A percentile compares a stretch with the other conserved stretches of the same genome.
These are phyloP conservation scores for Scaptomyza flava DNA, from an alignment of 2,888 invertebrate genomes.

Conservation along the genomic window DNA sequence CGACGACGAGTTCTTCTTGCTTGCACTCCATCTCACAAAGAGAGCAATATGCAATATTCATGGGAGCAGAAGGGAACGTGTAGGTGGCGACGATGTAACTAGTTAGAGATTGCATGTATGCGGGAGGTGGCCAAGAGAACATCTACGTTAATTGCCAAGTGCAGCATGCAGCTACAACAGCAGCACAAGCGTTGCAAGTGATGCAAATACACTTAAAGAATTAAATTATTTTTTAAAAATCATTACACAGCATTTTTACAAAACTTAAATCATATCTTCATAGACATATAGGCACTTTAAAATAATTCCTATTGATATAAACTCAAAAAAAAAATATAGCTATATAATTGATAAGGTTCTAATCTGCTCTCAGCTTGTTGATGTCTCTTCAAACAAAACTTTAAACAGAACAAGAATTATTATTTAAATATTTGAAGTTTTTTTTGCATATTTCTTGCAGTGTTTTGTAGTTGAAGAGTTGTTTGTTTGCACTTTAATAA, in stretches of 20 bases:
- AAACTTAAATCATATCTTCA: too few relatives aligned
- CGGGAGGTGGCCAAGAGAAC: slow-evolving; percentile 27
- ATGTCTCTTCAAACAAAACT: too few relatives aligned
- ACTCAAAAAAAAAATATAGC: too few relatives aligned
- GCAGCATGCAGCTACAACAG: slow-evolving; percentile 1
- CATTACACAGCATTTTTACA: too few relatives aligned
- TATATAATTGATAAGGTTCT: too few relatives aligned
- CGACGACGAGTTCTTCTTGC: slow-evolving; percentile 19
- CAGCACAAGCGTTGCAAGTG: slow-evolving; percentile 29
- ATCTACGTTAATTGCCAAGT: slow-evolving; percentile 17
- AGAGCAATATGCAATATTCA: slow-evolving; percentile 30
- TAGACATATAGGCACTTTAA: too few relatives aligned
- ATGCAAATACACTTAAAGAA: slow-evolving; percentile 37
- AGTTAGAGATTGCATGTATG: slow-evolving; percentile 9
- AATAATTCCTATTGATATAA: too few relatives aligned
- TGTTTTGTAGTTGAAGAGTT: background rate
- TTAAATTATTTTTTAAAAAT: background rate
- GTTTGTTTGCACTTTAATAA: background rate
- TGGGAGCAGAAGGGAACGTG: background rate
- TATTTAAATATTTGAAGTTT: background rate
- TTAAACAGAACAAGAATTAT: too few relatives aligned
- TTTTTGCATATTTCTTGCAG: background rate
- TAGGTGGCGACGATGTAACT: background rate
- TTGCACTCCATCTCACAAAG: slow-evolving; percentile 35
- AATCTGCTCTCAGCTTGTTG: too few relatives aligned